These are phyloP conservation scores for Rhabdophis nuchalis DNA, from an alignment of 2,797 vertebrate species.

Conservation along the genomic window DNA sequence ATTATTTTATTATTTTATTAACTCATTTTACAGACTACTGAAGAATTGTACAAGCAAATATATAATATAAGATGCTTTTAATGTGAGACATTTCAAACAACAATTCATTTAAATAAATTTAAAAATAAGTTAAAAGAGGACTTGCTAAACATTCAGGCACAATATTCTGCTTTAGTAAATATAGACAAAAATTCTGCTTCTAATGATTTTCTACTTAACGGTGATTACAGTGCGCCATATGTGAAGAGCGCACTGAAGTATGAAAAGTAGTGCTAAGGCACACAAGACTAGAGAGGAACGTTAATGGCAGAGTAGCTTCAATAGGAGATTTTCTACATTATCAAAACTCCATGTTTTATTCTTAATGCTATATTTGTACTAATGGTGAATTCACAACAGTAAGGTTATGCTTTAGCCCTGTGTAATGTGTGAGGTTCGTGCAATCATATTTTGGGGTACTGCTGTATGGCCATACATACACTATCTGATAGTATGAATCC, in stretches of 20 bases:
- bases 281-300: background rate
- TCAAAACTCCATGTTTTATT: background rate
- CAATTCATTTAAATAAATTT: background rate
- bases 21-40: background rate
- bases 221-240: background rate
- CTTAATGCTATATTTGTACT: background rate
- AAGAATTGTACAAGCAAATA: background rate
- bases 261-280: background rate
- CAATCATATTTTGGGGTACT: background rate
- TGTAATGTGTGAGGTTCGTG: background rate
- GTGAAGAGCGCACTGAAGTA: background rate
- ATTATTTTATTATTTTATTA: background rate
- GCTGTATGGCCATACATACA: background rate
- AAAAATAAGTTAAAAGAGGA: background rate
- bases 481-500: background rate
- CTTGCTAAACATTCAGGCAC: background rate
- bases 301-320: background rate
- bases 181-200: background rate
- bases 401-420: too few species aligned
- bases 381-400: background rate
- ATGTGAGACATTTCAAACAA: background rate
- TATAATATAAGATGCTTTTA: background rate
- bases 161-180: background rate
- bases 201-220: background rate
- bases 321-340: background rate